Evolutionary conservation across 2,797 vertebrate genomes (phyloP).

Genomic region (Mormyrops boulengeri): DNA sequence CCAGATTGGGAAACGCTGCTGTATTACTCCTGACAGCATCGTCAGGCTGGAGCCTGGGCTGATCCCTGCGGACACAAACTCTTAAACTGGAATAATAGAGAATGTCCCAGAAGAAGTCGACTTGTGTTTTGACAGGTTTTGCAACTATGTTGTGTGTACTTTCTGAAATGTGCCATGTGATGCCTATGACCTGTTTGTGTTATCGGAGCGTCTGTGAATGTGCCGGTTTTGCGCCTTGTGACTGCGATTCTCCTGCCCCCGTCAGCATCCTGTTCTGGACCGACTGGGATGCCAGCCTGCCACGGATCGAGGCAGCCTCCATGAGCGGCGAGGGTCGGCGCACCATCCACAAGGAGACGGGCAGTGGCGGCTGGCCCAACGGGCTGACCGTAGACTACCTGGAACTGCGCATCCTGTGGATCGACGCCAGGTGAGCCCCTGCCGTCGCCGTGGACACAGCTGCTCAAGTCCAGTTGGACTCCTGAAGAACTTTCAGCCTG

Average conservation of each 20-base stretch:
- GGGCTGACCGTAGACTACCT: conserved; percentile 95
- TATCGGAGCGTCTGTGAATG: not conserved
- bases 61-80: not conserved
- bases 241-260: not conserved
- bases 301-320: conserved; percentile 90
- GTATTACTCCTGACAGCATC: not conserved
- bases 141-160: not conserved
- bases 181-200: not conserved
- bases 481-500: not conserved
- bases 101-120: not conserved
- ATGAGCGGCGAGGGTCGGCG: conserved; percentile 89
- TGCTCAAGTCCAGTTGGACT: not conserved
- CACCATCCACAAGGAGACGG: conserved; percentile 89
- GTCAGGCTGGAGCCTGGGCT: not conserved
- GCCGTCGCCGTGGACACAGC: not conserved
- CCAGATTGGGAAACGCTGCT: not conserved
- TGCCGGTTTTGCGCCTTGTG: not conserved
- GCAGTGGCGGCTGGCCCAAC: conserved; percentile 92
- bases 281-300: conserved; percentile 91
- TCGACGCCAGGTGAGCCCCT: conserved; percentile 79
- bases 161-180: not conserved
- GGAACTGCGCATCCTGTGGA: conserved; percentile 94
- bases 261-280: conserved; percentile 94
- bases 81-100: not conserved
- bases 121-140: not conserved